Evolutionary conservation across 2,888 invertebrate species (phyloP), one percentile per base, ranked within the genome.

Genomic region (Sericinus montela): DNA sequence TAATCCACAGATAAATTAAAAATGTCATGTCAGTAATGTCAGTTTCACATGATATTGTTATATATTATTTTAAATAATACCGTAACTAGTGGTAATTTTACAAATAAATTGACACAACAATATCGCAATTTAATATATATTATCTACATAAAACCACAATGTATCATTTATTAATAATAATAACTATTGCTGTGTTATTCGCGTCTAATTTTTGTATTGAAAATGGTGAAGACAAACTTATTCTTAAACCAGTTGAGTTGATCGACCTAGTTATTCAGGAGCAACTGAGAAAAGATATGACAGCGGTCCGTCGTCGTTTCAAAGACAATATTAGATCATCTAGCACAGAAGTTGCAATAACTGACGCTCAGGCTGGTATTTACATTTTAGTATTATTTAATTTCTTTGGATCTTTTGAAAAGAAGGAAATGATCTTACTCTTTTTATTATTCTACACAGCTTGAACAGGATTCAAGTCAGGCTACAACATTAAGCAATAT

Each of bases 261-360:
- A 65, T 75, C n/a, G 70, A 75, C 45, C 60, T 75, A 10, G 64
- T 79, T 4, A 48, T 65, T 44, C 51, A 71, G 49, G 76, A 78
- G 43, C 61, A 60, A 32, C 48, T 53, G 23, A 61, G 59, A 53
- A 56, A 45, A 9, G 52, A 53, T n/a, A 15, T 10, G 1, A 23
- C 45, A 3, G 37, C 23, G 4, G 32, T 45, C 7, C 46, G 45
- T 9, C 42, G 42, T 34, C 51, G 43, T 1, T 51, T 38, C 37
- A 45, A 46, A 28, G 45, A 45, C 11, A 45, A 51, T 11, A 37
- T 29, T 7, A 51, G 39, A 32, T n/a, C 32, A 28, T 37, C 43
- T 16, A 15, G 11, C 4, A 29, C 28, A 3, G 47, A 47, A 19
- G 6, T 6, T 4, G 11, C 11, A 11, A 11, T 11, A 23, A 23